phyloP scores from a whole-genome alignment of 1,140 invertebrate species.

The Chionoecetes opilio region DNA sequence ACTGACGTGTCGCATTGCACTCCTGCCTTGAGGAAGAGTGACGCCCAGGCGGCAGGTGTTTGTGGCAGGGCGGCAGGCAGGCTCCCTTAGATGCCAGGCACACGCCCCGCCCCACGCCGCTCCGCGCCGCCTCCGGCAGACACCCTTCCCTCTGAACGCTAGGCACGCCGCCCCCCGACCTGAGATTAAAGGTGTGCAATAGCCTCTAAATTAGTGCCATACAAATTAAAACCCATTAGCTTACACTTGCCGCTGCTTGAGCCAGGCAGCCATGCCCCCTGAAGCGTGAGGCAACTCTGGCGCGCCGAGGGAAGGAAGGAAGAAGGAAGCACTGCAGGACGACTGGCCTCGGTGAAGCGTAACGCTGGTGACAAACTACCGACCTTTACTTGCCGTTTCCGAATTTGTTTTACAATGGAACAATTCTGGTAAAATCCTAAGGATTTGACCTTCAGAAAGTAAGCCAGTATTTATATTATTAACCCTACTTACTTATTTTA shows the following conservation, averaged over 20 bases:
- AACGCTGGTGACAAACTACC: no score
- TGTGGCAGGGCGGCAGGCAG: background rate
- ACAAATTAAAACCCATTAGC: constrained; percentile 11
- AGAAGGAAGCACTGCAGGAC: background rate
- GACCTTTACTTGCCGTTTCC: no score
- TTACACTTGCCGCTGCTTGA: background rate
- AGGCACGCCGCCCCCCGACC: background rate
- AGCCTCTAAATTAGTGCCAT: background rate
- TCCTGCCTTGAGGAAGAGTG: no score
- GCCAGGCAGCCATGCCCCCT: background rate
- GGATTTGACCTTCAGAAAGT: no score
- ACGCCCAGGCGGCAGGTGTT: background rate
- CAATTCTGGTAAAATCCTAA: no score
- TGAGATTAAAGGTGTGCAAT: background rate
- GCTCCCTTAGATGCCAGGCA: background rate
- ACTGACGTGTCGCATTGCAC: no score
- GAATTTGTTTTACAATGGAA: no score
- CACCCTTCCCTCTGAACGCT: background rate
- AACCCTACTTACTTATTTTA: no score
- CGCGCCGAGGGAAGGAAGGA: background rate
- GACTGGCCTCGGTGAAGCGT: background rate
- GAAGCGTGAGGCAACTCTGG: background rate
- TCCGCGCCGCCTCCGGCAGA: background rate
- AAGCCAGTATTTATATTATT: no score
- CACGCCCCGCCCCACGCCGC: background rate